phyloP scores from a whole-genome alignment of 2,113 vertebrate genomes.

The Proterorhinus semilunaris region DNA sequence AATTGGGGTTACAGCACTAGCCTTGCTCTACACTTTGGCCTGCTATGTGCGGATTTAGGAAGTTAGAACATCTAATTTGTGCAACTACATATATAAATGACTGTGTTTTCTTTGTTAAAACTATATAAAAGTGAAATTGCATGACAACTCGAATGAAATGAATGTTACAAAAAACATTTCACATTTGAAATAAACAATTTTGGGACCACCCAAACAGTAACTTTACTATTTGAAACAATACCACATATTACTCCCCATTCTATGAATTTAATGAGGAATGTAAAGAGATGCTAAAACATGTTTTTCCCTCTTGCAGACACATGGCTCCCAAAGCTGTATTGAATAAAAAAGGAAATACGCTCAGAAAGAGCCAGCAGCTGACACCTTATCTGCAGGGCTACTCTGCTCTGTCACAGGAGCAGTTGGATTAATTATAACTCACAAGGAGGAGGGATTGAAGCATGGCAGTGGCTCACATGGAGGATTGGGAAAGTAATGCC shows the following conservation, averaged over 20 bases:
- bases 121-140: not conserved
- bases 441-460: slow-evolving; percentile 39
- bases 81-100: not conserved
- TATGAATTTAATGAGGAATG: not conserved
- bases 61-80: not conserved
- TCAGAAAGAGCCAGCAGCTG: slow-evolving; percentile 55
- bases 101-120: not conserved
- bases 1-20: not conserved
- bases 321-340: slow-evolving; percentile 15
- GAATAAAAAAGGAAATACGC: slow-evolving; percentile 48
- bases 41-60: too few species aligned
- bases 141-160: not conserved
- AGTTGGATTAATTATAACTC: slow-evolving; percentile 73
- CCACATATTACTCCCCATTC: too few species aligned
- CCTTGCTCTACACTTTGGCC: not conserved
- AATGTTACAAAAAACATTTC: not conserved
- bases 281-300: not conserved
- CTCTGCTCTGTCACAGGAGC: slow-evolving; percentile 61
- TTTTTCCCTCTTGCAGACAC: slow-evolving; percentile 25
- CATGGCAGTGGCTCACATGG: slow-evolving; percentile 20
- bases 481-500: slow-evolving; percentile 8
- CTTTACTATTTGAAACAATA: not conserved
- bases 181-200: not conserved
- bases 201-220: not conserved
- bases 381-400: slow-evolving; percentile 56